Evolutionary conservation across 1,140 invertebrate genomes (phyloP).

Genomic region (Camponotus vicinus): DNA sequence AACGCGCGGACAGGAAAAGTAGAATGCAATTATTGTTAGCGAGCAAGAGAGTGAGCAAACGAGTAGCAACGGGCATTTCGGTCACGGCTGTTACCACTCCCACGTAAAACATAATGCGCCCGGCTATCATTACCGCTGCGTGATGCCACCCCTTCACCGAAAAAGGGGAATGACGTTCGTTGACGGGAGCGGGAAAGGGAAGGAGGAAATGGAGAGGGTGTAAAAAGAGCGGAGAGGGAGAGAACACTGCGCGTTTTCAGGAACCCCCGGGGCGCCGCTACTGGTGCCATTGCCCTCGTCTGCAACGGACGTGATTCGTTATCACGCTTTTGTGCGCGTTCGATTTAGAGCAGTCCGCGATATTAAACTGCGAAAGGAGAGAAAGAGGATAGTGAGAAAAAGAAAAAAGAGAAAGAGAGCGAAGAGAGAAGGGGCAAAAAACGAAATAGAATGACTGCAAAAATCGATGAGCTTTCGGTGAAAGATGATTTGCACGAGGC

Average conservation of each 20-base stretch:
- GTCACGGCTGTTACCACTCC: slow-evolving; percentile 71
- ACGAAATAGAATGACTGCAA: slow-evolving; percentile 26
- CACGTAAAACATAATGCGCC: slow-evolving; percentile 71
- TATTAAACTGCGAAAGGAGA: slow-evolving; percentile 53
- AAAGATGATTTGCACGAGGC: slow-evolving; percentile 17
- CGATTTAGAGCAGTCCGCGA: slow-evolving; percentile 55
- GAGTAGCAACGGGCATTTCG: slow-evolving; percentile 62
- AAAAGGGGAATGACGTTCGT: slow-evolving; percentile 61
- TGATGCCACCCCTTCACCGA: slow-evolving; percentile 58
- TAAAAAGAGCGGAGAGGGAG: slow-evolving; percentile 39
- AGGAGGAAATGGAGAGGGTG: not conserved
- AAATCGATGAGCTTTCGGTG: slow-evolving; percentile 22
- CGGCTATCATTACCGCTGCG: slow-evolving; percentile 69
- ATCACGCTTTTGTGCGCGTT: slow-evolving; percentile 64
- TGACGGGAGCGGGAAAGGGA: not conserved
- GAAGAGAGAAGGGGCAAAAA: not conserved
- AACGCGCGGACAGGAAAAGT: slow-evolving; percentile 60
- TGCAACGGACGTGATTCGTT: slow-evolving; percentile 68
- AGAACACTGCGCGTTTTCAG: slow-evolving; percentile 60
- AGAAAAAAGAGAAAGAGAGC: not conserved
- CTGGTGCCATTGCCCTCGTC: slow-evolving; percentile 65
- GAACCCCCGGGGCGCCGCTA: slow-evolving; percentile 60
- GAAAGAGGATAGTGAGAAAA: not conserved
- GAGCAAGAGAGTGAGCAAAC: slow-evolving; percentile 36
- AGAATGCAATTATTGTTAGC: slow-evolving; percentile 69